These are phyloP conservation scores for Austrofundulus limnaeus DNA, from an alignment of 2,113 vertebrate genomes.

Conservation along the genomic window DNA sequence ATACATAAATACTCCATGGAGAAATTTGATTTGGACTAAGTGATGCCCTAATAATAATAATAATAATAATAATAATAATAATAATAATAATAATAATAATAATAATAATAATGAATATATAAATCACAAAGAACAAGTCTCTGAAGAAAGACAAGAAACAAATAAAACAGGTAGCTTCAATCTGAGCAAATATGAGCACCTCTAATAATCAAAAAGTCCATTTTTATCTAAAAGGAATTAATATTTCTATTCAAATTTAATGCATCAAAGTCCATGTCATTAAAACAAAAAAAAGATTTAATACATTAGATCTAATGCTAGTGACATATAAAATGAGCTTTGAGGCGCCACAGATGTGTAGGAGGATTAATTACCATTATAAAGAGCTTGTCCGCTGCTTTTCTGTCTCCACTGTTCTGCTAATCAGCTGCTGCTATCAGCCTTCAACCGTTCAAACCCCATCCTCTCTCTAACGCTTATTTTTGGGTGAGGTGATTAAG, in stretches of 20 bases:
- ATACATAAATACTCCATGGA: too few species aligned
- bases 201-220: background rate
- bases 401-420: background rate
- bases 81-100: too few species aligned
- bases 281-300: background rate
- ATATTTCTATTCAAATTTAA: too few species aligned
- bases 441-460: background rate
- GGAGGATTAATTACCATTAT: background rate
- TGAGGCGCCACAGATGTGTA: background rate
- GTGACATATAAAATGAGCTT: background rate
- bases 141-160: background rate
- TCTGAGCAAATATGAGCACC: background rate
- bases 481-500: background rate
- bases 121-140: too few species aligned
- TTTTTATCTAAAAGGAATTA: background rate
- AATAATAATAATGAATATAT: too few species aligned
- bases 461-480: background rate
- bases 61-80: too few species aligned
- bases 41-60: too few species aligned
- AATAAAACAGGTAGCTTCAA: background rate
- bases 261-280: too few species aligned
- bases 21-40: too few species aligned
- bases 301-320: background rate
- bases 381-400: background rate
- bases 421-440: background rate